These are phyloP conservation scores for Brienomyrus brachyistius DNA, from an alignment of 2,113 vertebrate genomes.

Conservation along the genomic window DNA sequence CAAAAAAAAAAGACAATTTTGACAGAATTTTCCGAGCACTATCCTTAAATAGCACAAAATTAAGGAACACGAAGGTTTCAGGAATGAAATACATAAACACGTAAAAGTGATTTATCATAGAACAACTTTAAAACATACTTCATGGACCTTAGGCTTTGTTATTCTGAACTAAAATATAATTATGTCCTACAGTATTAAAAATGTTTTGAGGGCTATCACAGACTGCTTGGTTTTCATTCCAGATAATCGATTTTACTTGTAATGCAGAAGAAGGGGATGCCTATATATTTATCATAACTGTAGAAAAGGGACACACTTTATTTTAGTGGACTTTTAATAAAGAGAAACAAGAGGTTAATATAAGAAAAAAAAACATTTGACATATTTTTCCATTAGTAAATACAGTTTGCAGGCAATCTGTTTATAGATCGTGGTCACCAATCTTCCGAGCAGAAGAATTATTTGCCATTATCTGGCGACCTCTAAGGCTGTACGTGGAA, in stretches of 20 bases:
- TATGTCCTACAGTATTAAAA: not conserved
- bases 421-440: not conserved
- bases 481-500: not conserved
- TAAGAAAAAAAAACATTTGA: not conserved
- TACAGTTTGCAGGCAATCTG: not conserved
- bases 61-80: not conserved
- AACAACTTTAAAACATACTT: not conserved
- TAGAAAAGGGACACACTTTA: not conserved
- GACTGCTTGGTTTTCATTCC: not conserved
- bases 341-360: not conserved
- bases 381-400: not conserved
- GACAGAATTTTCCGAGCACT: not conserved
- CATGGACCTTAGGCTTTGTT: not conserved
- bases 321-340: not conserved
- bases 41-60: not conserved
- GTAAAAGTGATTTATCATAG: not conserved
- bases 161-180: not conserved
- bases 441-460: not conserved
- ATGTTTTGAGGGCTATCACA: not conserved
- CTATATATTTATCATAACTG: not conserved
- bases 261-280: not conserved
- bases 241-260: not conserved
- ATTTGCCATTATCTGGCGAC: not conserved
- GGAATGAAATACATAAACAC: not conserved
- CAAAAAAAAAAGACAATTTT: not conserved